Evolutionary conservation across 30 jellyfish, hydroid and myxozoan species (phyloP), one percentile per base, ranked within the genome.

Genomic region (Morbakka virulenta): DNA sequence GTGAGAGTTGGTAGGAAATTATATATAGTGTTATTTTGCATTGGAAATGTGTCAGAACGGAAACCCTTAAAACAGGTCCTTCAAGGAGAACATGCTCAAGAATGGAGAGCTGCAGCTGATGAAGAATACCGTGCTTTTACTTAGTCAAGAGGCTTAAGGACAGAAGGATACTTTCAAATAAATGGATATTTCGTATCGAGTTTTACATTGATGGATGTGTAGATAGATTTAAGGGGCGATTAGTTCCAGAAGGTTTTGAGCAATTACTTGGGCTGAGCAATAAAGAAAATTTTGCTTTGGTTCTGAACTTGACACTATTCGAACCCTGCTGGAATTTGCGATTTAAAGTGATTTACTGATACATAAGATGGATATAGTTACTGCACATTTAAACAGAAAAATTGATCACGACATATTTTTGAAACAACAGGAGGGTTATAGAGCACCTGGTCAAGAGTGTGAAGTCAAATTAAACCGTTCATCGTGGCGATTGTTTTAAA

Each of bases 321-420:
- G 85, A 12, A 52, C 85, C n/a, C 63, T 74, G 63, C 23, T 74
- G 23, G 80, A 74, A 14, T 51, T 74, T 27, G 85, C 85, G 0
- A 47, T 33, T 12, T 32, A 74, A 64, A 74, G 17, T 2, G 50
- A 0, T 14, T 28, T 74, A 62, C 85, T 50, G 9, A 30, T 74
- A n/a, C 80, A 74, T 74, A 74, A 74, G 27, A 51, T 74, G 85
- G 85, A 74, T 52, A 76, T 74, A 2, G 50, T 34, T 17, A 74
- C 80, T 50, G 85, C 85, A 32, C 53, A 50, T 52, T 50, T 50
- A 52, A 71, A 71, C 28, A 71, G 83, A 13, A n/a, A n/a, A n/a
- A n/a, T n/a, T n/a, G n/a, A n/a, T n/a, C n/a, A n/a, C n/a, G n/a
- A n/a, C n/a, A n/a, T 70, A 4, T 33, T 35, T 3, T 35, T 69